phyloP scores from a whole-genome alignment of 2,113 vertebrate genomes.

The Tilapia sparmanii region DNA sequence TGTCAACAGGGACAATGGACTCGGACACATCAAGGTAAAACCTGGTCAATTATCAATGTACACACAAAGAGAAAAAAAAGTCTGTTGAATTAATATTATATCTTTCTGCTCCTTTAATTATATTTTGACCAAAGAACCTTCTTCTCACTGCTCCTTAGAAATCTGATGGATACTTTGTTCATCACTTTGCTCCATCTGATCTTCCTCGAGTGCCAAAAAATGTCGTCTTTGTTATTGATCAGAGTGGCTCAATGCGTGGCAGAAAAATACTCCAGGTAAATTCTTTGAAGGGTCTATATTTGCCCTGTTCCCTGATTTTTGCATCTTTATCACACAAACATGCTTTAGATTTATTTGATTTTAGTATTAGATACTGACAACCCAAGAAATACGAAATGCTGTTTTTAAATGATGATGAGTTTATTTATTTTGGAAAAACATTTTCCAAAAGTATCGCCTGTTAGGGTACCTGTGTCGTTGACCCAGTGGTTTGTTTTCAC shows the following conservation, averaged over 20 bases:
- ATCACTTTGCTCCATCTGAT: neutral
- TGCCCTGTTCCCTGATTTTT: neutral
- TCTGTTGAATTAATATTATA: neutral
- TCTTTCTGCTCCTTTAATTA: neutral
- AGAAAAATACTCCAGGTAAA: neutral
- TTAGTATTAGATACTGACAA: neutral
- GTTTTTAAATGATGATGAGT: neutral
- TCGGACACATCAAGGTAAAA: slow-evolving; percentile 79
- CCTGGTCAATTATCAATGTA: neutral
- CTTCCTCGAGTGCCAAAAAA: neutral
- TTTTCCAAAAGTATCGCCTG: neutral
- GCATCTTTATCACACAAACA: neutral
- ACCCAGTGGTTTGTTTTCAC: neutral
- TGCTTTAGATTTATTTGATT: neutral
- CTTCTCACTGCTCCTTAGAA: neutral
- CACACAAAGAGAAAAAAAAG: neutral
- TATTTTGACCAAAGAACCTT: neutral
- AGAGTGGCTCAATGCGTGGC: neutral
- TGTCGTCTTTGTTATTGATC: neutral
- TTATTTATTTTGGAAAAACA: neutral
- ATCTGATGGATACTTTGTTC: neutral
- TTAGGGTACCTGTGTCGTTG: neutral
- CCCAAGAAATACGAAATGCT: neutral
- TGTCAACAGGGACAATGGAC: slow-evolving; percentile 72
- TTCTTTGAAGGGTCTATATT: neutral